Base-by-base conservation (phyloP, 2,113 vertebrate species). In the Phylloscopus trochiloides region DNA sequence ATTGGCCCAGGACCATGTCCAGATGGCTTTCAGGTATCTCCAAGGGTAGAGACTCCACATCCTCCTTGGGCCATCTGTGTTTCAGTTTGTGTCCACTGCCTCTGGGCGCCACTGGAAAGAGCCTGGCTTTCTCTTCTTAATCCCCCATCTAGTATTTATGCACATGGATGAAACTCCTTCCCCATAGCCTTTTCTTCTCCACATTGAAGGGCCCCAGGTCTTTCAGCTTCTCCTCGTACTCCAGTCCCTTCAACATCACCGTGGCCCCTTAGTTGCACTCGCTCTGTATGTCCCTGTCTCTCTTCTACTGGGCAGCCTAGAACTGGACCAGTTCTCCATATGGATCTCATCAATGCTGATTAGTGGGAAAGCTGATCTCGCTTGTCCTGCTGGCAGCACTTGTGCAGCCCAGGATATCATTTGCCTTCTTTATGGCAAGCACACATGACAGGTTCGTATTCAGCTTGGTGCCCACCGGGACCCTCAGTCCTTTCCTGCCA, bases 211-310 rank as follows among this genome's bases (percentile, higher is more conserved):
- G 12, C 40, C 15, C 14, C 22, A 38, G 45, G 14, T 54, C 10
- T 83, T 71, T 54, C 34, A 79, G 15, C 19, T 3, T 58, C 2
- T 72, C 31, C 12, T 87, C 6, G 12, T 5, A 21, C 8, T 88
- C 15, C 20, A 29, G 29, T 72, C 52, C 24, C 9, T 52, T 70
- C 5, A 9, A 42, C 31, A 38, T 72, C 36, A 51, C 7, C 0
- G 1, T 34, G 7, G 36, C 12, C 4, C 2, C 0, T 88, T 86
- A 14, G 5, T 21, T 75, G 29, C 4, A 32, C 14, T 51, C 0
- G 6, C 5, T 72, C 2, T 45, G 2, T n/a, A 14, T 51, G 36
- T 38, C 16, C 10, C 6, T 34, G 17, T 59, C 17, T 72, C 6
- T 63, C n/a, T 38, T 26, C 3, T 82, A 17, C 28, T 57, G 4